Conservation (phyloP, 2,797 vertebrate genomes). For the Enteromius unitaeniatus region DNA sequence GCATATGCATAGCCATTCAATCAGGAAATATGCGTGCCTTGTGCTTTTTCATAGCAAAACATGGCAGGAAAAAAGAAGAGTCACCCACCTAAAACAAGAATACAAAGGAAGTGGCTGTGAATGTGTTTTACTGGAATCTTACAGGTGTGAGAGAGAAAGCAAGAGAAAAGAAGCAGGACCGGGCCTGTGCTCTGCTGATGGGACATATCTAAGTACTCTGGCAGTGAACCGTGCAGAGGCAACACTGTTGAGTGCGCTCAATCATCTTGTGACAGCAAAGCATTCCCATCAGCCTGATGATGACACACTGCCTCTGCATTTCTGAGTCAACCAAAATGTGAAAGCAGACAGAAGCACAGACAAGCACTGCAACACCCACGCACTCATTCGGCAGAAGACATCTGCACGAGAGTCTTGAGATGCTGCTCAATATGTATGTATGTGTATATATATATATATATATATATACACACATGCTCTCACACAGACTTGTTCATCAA, state of each 20-base stretch:
- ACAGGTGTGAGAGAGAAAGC: constrained; percentile 46
- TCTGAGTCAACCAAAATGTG: constrained; percentile 28
- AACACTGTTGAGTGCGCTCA: constrained; percentile 60
- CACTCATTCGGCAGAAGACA: neutral
- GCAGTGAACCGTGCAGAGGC: constrained; percentile 62
- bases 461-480: too few relatives aligned
- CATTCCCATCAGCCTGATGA: constrained; percentile 56
- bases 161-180: constrained; percentile 56
- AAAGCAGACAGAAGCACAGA: constrained; percentile 26
- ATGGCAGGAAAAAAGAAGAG: neutral
- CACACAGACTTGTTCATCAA: too few relatives aligned
- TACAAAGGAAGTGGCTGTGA: neutral
- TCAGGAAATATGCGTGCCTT: neutral
- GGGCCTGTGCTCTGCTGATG: constrained; percentile 56
- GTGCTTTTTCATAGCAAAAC: constrained; percentile 13
- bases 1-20: neutral
- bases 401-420: neutral
- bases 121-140: constrained; percentile 18
- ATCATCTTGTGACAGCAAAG: constrained; percentile 54
- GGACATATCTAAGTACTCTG: constrained; percentile 48
- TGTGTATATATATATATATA: neutral
- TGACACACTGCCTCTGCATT: constrained; percentile 51
- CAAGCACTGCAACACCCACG: neutral
- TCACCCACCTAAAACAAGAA: neutral
- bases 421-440: neutral